Conservation (phyloP, 2,113 vertebrate species). For the Morone chrysops region DNA sequence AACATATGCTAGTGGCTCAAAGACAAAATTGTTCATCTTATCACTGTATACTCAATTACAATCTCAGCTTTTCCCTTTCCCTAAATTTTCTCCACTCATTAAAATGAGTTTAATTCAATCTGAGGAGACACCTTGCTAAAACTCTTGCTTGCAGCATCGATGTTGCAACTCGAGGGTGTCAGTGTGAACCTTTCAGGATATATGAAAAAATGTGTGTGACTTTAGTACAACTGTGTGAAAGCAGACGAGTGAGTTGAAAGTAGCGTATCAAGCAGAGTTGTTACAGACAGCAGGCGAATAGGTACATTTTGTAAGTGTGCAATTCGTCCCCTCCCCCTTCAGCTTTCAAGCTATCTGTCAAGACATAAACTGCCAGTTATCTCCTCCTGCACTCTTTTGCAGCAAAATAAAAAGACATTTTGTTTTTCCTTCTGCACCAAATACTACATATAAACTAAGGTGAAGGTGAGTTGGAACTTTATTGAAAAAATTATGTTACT, state of each 20-base stretch:
- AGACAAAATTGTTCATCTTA: background rate
- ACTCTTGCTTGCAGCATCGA: background rate
- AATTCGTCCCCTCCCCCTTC: background rate
- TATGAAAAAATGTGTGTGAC: slow-evolving; percentile 13
- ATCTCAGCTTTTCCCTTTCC: background rate
- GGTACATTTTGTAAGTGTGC: slow-evolving; percentile 15
- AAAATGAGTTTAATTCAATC: slow-evolving; percentile 6
- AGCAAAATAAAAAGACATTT: slow-evolving; percentile 19
- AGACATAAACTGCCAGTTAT: slow-evolving; percentile 19
- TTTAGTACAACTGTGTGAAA: slow-evolving; percentile 21
- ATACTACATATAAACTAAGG: slow-evolving; percentile 18
- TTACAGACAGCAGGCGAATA: slow-evolving; percentile 22
- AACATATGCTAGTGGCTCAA: slow-evolving; percentile 6
- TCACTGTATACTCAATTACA: background rate
- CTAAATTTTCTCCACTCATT: background rate
- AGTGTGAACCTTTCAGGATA: slow-evolving; percentile 10
- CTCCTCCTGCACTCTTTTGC: background rate
- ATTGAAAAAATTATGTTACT: slow-evolving; percentile 26
- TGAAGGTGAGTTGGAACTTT: slow-evolving; percentile 29
- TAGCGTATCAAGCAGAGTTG: background rate
- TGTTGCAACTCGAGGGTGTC: background rate
- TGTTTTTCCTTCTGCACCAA: slow-evolving; percentile 24
- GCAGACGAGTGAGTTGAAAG: background rate
- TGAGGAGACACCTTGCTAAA: slow-evolving; percentile 2
- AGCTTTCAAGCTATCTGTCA: slow-evolving; percentile 4